These are phyloP conservation scores for Cavia aperea DNA, from an alignment of 2,113 vertebrate species.

Conservation along the genomic window DNA sequence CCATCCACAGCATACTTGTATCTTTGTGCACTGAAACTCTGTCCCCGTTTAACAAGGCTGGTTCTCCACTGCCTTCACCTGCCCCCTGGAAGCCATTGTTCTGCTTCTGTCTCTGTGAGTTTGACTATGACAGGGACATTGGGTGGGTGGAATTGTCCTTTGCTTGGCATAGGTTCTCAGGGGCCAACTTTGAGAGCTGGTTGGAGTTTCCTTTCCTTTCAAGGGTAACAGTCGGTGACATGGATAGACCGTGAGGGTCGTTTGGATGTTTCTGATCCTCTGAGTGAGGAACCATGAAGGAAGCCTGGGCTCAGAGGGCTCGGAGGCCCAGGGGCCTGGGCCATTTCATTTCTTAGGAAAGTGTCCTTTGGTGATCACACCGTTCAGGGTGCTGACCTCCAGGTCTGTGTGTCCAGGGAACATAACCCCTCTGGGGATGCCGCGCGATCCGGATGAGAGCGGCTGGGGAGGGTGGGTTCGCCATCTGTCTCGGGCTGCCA, in stretches of 20 bases:
- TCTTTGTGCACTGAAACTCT: background rate
- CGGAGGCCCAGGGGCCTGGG: background rate
- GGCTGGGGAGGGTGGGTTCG: background rate
- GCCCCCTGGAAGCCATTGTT: accelerated
- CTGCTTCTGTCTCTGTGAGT: background rate
- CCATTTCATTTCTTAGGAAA: accelerated
- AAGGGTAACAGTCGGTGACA: background rate
- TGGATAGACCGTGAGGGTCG: background rate
- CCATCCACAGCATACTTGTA: background rate
- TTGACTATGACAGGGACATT: background rate
- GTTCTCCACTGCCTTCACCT: background rate
- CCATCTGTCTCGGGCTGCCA: no score
- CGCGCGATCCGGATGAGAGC: no score
- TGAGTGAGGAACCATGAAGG: background rate
- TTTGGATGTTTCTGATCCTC: background rate
- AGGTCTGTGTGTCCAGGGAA: accelerated
- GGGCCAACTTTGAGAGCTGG: background rate
- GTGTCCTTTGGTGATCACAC: background rate
- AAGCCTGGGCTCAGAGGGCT: no score
- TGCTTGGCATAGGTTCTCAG: background rate
- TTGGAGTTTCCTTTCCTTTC: background rate
- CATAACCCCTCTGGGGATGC: background rate
- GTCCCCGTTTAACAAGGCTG: background rate
- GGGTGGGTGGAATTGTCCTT: background rate
- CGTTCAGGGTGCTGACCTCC: background rate